Evolutionary conservation across 1,140 invertebrate species (phyloP).

Genomic region (Melanaphis sacchari): DNA sequence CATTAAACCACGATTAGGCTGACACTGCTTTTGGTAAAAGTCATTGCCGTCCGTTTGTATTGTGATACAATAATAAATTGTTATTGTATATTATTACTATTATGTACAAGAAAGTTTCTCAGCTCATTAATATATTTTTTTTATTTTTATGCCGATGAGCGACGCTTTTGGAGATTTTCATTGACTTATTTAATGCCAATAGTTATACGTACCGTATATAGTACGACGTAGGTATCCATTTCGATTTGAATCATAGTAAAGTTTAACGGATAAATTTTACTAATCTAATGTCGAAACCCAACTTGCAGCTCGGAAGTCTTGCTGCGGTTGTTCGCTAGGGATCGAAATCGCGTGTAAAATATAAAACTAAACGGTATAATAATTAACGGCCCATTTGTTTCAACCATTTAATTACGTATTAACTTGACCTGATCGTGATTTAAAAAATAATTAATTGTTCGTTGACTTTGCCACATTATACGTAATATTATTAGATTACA

Average conservation of each 20-base stretch:
- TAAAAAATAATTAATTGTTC: not conserved
- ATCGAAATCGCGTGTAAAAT: not conserved
- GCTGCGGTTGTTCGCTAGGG: not conserved
- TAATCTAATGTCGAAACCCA: not conserved
- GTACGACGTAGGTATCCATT: not conserved
- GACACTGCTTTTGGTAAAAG: not conserved
- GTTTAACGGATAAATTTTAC: not conserved
- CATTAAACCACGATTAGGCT: not conserved
- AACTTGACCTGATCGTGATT: not conserved
- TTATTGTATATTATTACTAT: not conserved
- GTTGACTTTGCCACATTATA: not conserved
- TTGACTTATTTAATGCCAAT: not conserved
- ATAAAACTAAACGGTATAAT: not conserved
- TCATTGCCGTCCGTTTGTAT: too few relatives aligned
- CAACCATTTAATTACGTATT: not conserved
- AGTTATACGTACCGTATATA: too few relatives aligned
- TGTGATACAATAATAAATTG: not conserved
- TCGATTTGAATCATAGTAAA: not conserved
- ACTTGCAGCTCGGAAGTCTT: not conserved
- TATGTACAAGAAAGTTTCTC: not conserved
- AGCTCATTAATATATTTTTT: not conserved
- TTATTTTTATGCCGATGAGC: not conserved
- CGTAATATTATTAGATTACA: not conserved
- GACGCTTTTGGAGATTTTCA: not conserved
- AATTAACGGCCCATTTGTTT: not conserved